Evolutionary conservation across 2,797 vertebrate genomes (phyloP).

Genomic region (Rhinoraja longicauda): DNA sequence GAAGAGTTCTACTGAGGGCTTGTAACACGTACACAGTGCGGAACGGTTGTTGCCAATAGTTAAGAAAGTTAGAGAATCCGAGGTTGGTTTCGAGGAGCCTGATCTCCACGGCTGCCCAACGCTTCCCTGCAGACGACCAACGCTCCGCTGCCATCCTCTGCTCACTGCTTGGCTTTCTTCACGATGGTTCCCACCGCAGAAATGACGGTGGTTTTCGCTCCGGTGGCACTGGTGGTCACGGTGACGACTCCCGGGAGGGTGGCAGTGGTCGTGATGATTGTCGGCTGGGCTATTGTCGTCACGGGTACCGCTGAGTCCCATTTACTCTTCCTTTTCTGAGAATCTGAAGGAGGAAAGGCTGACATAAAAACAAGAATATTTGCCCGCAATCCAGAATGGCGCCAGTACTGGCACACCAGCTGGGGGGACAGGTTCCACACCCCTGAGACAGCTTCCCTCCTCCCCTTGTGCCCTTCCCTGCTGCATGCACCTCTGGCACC

Average conservation of each 20-base stretch:
- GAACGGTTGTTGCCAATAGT: neutral
- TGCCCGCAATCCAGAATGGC: neutral
- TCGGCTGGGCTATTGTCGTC: constrained; percentile 80
- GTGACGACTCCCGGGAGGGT: constrained; percentile 87
- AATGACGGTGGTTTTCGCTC: constrained; percentile 95
- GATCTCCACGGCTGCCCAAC: neutral
- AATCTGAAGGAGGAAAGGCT: constrained; percentile 60
- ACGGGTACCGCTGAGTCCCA: constrained; percentile 96
- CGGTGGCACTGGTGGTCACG: constrained; percentile 90
- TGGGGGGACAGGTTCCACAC: too few species aligned
- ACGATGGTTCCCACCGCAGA: constrained; percentile 94
- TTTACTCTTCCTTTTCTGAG: constrained; percentile 97
- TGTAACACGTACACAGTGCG: neutral
- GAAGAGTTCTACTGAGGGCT: constrained; percentile 40
- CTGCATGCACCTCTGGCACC: too few species aligned
- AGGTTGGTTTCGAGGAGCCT: too few species aligned
- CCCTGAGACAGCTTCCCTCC: too few species aligned
- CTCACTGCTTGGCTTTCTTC: constrained; percentile 94
- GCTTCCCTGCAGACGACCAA: neutral
- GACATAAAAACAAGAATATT: neutral
- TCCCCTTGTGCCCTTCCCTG: too few species aligned
- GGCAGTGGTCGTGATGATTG: constrained; percentile 84
- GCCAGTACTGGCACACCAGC: neutral
- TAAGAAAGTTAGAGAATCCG: neutral
- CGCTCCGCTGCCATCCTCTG: neutral